phyloP scores from a whole-genome alignment of 2,797 vertebrate genomes.

The Oreonectes daqikongensis region DNA sequence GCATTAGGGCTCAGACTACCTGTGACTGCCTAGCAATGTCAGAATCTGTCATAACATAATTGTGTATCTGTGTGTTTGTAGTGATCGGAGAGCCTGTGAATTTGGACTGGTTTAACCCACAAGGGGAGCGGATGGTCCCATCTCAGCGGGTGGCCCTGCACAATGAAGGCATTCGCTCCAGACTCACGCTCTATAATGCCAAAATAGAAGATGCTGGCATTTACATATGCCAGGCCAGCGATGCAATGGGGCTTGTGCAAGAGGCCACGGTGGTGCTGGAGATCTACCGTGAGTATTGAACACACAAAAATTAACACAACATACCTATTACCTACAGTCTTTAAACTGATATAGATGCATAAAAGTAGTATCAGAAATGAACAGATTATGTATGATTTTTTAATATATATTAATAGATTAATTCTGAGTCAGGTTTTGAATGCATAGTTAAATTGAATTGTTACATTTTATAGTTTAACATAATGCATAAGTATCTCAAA shows the following conservation, averaged over 20 bases:
- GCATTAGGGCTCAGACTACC: not conserved
- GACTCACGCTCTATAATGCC: slow-evolving; percentile 95
- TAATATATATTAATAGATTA: too few relatives aligned
- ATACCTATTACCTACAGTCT: not conserved
- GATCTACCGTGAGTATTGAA: slow-evolving; percentile 91
- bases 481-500: not conserved
- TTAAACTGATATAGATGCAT: not conserved
- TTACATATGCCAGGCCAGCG: slow-evolving; percentile 93
- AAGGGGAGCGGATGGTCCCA: slow-evolving; percentile 89
- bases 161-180: slow-evolving; percentile 86
- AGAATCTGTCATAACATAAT: not conserved
- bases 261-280: slow-evolving; percentile 97
- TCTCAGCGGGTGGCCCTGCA: slow-evolving; percentile 88
- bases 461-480: too few relatives aligned
- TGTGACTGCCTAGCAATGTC: not conserved
- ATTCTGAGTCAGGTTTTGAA: too few relatives aligned
- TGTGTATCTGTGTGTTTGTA: slow-evolving; percentile 57
- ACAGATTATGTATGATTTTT: too few relatives aligned
- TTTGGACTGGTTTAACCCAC: slow-evolving; percentile 96
- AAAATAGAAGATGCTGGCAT: slow-evolving; percentile 96
- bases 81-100: slow-evolving; percentile 91
- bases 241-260: slow-evolving; percentile 84
- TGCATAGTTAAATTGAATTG: too few relatives aligned
- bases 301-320: not conserved
- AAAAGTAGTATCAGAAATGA: not conserved